Evolutionary conservation across 2,113 vertebrate species (phyloP).

Genomic region (Heterocephalus glaber): DNA sequence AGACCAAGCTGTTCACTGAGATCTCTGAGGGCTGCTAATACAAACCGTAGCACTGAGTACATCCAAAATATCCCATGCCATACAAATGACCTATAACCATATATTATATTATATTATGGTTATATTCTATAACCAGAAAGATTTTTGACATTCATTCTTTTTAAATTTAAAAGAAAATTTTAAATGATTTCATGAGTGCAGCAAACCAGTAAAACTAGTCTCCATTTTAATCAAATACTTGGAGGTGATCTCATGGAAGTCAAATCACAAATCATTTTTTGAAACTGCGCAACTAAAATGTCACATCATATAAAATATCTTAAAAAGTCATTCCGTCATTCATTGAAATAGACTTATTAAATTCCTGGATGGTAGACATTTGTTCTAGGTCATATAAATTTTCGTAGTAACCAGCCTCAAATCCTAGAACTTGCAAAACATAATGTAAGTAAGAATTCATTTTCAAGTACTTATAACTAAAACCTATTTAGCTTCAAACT

Average conservation of each 20-base stretch:
- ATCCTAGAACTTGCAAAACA: neutral
- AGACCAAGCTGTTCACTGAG: neutral
- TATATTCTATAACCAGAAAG: too few species aligned
- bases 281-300: neutral
- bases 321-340: neutral
- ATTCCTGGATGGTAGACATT: neutral
- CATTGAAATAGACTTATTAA: neutral
- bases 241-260: neutral
- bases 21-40: too few species aligned
- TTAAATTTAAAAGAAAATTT: neutral
- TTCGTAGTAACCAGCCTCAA: neutral
- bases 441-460: slow-evolving; percentile 29
- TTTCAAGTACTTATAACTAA: slow-evolving; percentile 37
- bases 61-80: neutral
- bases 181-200: neutral
- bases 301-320: neutral
- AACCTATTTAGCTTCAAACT: slow-evolving; percentile 45
- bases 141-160: neutral
- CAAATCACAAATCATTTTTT: neutral
- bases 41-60: neutral
- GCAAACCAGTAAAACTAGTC: neutral
- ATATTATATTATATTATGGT: too few species aligned
- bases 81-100: neutral
- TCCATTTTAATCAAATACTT: neutral
- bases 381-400: neutral